phyloP scores from a whole-genome alignment of 2,113 vertebrate species.

The Ciconia boyciana region DNA sequence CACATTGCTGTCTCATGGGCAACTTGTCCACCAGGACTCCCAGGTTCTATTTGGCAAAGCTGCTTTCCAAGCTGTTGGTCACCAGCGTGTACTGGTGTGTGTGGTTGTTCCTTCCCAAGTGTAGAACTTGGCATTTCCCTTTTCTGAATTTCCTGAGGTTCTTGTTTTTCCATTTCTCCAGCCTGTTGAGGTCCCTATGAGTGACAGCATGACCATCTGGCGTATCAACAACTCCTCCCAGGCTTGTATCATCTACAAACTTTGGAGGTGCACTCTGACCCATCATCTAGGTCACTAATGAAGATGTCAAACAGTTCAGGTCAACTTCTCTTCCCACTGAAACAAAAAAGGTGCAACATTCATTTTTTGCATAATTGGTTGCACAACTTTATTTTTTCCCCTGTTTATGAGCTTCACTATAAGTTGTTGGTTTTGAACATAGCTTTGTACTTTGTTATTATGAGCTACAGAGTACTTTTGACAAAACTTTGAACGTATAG shows the following conservation, averaged over 20 bases:
- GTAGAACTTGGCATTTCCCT: not conserved
- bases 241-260: not conserved
- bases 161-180: not conserved
- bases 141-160: not conserved
- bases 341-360: not conserved
- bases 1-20: not conserved
- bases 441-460: not conserved
- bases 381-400: not conserved
- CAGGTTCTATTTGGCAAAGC: not conserved
- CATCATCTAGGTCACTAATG: not conserved
- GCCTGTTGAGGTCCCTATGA: not conserved
- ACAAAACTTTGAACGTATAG: not conserved
- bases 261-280: not conserved
- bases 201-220: not conserved
- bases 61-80: not conserved
- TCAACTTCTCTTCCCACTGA: not conserved
- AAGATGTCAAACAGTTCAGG: not conserved
- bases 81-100: not conserved
- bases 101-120: not conserved
- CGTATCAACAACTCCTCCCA: not conserved
- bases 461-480: not conserved
- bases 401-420: not conserved
- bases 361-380: not conserved
- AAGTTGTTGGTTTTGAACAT: not conserved
- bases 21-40: not conserved